These are phyloP conservation scores for Gallinago solitaria DNA, from an alignment of 2,797 vertebrate genomes.

Conservation along the genomic window DNA sequence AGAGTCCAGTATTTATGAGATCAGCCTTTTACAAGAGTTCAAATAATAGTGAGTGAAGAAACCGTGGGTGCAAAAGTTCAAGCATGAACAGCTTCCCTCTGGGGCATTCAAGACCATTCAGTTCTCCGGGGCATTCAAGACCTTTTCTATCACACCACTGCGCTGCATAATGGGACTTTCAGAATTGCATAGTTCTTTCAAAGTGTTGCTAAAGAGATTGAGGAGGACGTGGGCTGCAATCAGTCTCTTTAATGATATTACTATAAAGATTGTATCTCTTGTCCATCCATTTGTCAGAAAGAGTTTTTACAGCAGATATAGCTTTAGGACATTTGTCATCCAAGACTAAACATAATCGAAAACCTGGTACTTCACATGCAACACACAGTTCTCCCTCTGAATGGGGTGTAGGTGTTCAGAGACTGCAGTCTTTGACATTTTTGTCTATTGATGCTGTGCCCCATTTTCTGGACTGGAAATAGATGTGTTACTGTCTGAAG, in stretches of 20 bases:
- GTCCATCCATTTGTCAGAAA: not conserved
- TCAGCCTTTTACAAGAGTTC: not conserved
- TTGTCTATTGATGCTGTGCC: not conserved
- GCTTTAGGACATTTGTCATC: not conserved
- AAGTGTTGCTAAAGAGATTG: slow-evolving; percentile 4
- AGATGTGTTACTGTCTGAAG: not conserved
- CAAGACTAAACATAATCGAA: not conserved
- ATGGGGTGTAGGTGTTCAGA: not conserved
- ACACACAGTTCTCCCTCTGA: not conserved
- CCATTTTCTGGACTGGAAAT: not conserved
- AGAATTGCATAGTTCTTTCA: not conserved
- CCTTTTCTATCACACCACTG: not conserved
- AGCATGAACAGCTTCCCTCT: not conserved
- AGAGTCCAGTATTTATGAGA: not conserved
- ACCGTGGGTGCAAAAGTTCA: not conserved
- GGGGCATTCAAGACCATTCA: not conserved
- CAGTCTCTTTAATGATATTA: not conserved
- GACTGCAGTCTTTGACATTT: not conserved
- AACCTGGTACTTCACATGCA: not conserved
- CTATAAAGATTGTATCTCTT: not conserved
- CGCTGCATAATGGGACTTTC: not conserved
- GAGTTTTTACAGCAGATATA: not conserved
- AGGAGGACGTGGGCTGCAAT: not conserved
- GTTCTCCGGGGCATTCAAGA: not conserved
- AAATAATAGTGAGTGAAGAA: not conserved